Evolutionary conservation across 2,113 vertebrate species (phyloP).

Genomic region (Elachura formosa): DNA sequence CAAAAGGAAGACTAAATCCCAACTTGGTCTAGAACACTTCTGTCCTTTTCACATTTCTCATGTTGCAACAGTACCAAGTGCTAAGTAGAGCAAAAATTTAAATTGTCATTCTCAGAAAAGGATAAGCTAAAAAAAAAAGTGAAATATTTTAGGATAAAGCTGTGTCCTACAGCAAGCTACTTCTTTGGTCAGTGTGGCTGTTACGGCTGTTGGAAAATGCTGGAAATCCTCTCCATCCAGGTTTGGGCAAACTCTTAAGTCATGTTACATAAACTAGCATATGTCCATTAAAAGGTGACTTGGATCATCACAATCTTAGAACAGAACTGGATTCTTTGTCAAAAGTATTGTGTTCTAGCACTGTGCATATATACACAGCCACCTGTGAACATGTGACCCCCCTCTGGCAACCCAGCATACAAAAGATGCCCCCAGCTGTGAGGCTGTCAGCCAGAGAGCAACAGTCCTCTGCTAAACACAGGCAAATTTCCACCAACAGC

Average conservation of each 20-base stretch:
- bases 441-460: neutral
- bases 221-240: neutral
- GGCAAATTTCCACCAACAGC: neutral
- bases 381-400: neutral
- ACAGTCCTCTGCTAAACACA: neutral
- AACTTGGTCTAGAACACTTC: neutral
- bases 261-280: neutral
- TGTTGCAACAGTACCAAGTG: neutral
- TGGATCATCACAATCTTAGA: neutral
- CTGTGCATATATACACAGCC: accelerated
- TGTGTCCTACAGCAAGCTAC: neutral
- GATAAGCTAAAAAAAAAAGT: neutral
- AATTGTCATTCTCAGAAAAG: neutral
- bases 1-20: neutral
- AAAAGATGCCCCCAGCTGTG: neutral
- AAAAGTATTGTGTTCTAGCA: neutral
- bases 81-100: neutral
- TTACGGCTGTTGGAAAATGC: neutral
- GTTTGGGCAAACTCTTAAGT: neutral
- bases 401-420: neutral
- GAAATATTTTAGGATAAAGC: neutral
- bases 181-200: neutral
- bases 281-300: neutral
- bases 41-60: neutral
- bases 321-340: neutral